Base-by-base conservation (phyloP, 2,113 vertebrate species). In the Eurystomus gularis region DNA sequence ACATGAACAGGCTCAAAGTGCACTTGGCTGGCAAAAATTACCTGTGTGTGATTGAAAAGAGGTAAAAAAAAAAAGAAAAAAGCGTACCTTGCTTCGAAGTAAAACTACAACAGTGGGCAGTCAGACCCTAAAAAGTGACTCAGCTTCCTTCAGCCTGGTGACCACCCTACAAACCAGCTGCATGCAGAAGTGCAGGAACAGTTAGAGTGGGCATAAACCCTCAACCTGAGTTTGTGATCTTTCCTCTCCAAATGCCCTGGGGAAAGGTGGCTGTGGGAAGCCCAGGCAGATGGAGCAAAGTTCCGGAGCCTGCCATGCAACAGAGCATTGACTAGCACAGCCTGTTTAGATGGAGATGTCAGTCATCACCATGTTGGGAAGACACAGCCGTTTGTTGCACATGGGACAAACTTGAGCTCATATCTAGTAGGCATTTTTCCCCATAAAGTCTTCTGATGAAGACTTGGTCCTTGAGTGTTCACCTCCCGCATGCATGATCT, bases 251-350 rank as follows among this genome's bases (percentile, higher is more conserved):
- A 70, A 39, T 33, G 48, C 20, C 33, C 11, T 42, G 13, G 17
- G 19, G 19, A 76, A 60, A 37, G 6, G 26, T 0, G 0, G 33
- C 39, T 68, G 8, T 26, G 42, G 35, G 25, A 33, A 68, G 10
- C n/a, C 21, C 18, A 3, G 14, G 33, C 0, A 4, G 57, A 33
- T 29, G 60, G 28, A 58, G 33, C 9, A 6, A 68, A 55, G 65
- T 25, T 29, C 37, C 0, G 2, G 65, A 33, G 17, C 23, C 21
- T 0, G 0, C 20, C 1, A 0, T 35, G 25, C 6, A 26, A 9
- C 46, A 76, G n/a, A 73, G 11, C 23, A 69, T 60, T 0, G 1
- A 7, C 42, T 1, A 7, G 18, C 6, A 51, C 20, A 60, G 48
- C 48, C 68, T 49, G 33, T 64, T 76, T 33, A 70, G 76, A 37